phyloP scores from a whole-genome alignment of 2,888 invertebrate genomes.

The Ectobius pallidus region DNA sequence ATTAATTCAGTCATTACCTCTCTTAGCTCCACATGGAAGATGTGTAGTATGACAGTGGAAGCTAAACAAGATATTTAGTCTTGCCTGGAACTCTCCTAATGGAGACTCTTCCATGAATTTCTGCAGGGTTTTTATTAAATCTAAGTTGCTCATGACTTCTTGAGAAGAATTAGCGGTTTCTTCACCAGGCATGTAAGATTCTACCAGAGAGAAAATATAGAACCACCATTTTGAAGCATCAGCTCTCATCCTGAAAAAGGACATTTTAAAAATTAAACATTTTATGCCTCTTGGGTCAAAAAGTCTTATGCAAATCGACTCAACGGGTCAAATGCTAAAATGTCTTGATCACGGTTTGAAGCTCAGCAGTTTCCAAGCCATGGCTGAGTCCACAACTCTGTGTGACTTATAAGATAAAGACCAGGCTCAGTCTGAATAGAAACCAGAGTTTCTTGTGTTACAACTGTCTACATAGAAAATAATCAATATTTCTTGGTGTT shows the following conservation, averaged over 20 bases:
- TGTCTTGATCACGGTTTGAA: too few species aligned
- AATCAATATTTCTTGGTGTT: too few species aligned
- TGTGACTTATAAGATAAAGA: too few species aligned
- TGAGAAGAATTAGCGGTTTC: constrained; percentile 48
- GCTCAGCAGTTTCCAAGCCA: too few species aligned
- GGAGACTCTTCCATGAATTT: constrained; percentile 84
- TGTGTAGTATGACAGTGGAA: constrained; percentile 82
- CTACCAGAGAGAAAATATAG: constrained; percentile 76
- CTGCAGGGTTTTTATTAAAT: constrained; percentile 67
- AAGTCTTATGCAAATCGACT: too few species aligned
- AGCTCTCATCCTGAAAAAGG: constrained; percentile 64
- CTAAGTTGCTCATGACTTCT: constrained; percentile 48
- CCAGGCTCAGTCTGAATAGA: too few species aligned
- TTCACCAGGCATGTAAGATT: constrained; percentile 61
- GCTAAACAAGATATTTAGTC: constrained; percentile 77
- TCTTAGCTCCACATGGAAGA: constrained; percentile 55
- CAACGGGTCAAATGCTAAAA: too few species aligned
- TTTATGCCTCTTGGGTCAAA: too few species aligned
- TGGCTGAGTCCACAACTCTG: too few species aligned
- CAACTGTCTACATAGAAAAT: too few species aligned
- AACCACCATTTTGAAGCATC: constrained; percentile 90
- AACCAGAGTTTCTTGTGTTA: too few species aligned
- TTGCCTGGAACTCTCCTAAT: constrained; percentile 80
- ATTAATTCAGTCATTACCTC: constrained; percentile 53
- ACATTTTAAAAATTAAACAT: constrained; percentile 41